Base-by-base conservation (phyloP, 2,113 vertebrate genomes). In the Ginglymostoma cirratum region DNA sequence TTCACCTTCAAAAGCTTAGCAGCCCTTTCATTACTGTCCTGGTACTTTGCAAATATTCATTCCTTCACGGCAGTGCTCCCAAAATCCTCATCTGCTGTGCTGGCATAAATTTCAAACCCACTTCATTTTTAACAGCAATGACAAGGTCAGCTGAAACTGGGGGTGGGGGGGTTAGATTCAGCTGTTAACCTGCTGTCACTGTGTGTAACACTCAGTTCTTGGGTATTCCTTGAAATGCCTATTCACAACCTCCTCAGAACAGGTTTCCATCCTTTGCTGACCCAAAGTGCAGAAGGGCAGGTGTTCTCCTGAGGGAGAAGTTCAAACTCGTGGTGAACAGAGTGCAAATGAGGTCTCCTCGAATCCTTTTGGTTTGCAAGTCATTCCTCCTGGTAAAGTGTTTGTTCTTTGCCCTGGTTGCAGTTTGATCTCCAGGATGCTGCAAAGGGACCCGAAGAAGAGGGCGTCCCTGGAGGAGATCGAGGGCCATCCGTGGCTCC, bases 401-500 rank as follows among this genome's bases (percentile, higher is more conserved):
- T 67, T 94, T 70, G 69, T 52, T 48, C 38, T 72, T 38, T 95
- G 45, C 55, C 38, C 0, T 85, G 48, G 45, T 0, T 0, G 5
- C 97, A 99, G 98, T 92, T 97, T 99, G 96, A 98, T 99, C 97
- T 97, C 98, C 95, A 98, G 97, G 96, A 99, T 99, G 98, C 97
- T 99, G 65, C 98, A 98, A 97, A 98, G 98, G 78, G 98, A 98
- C 96, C 98, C 98, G 0, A 97, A 96, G 95, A 95, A 96, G 52
- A 97, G 98, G 1, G 98, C 98, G 0, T 98, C 98, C 0, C 97
- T 99, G 70, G 97, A 97, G 76, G 97, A 98, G 96, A 99, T 99
- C 0, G 98, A 98, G 96, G 96, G 96, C 85, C 98, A 99, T 23
- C 0, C 96, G 0, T 99, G 98, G 98, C 98, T 99, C 95, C 97